A percentile compares a stretch with the other conserved stretches of the same genome.
These are phyloP conservation scores for Xenentodon cancila DNA, from an alignment of 2,797 vertebrate species.

Conservation along the genomic window DNA sequence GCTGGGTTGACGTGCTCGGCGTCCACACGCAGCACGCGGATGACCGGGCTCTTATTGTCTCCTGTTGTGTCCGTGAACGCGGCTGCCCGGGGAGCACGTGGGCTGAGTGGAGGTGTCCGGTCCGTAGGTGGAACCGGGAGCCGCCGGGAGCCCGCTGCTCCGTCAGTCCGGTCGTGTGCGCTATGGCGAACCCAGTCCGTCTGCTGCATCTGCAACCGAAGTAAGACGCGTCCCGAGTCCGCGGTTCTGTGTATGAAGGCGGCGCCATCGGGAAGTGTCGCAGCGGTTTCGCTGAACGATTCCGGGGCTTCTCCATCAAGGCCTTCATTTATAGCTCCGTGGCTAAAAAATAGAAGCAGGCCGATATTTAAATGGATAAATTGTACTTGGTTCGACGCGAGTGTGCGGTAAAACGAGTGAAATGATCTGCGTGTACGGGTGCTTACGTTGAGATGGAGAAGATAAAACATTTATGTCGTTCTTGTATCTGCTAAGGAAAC, in stretches of 20 bases:
- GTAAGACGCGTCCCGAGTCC: slow-evolving; percentile 27
- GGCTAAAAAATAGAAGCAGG: background rate
- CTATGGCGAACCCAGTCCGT: slow-evolving; percentile 27
- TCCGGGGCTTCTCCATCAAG: background rate
- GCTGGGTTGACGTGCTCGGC: background rate
- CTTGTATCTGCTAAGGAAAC: slow-evolving; percentile 1
- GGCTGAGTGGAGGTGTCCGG: slow-evolving; percentile 70
- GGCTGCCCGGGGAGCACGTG: slow-evolving; percentile 75
- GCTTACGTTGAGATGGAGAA: background rate
- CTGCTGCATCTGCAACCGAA: slow-evolving; percentile 4
- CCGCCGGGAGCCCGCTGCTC: slow-evolving; percentile 9
- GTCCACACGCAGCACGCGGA: no score
- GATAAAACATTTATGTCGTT: background rate
- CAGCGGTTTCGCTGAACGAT: no score
- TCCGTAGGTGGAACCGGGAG: slow-evolving; percentile 39
- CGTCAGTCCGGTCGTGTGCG: slow-evolving; percentile 17
- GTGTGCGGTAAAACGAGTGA: background rate
- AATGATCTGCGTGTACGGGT: slow-evolving; percentile 18
- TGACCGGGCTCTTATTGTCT: slow-evolving; percentile 54
- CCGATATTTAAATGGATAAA: background rate
- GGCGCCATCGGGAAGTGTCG: background rate
- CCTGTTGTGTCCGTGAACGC: slow-evolving; percentile 69
- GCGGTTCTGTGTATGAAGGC: background rate
- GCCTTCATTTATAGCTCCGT: background rate
- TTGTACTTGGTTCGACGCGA: background rate